A percentile compares a stretch with the other conserved stretches of the same genome.
Conservation (phyloP, 2,888 invertebrate species). For the Drosophila putrida region DNA sequence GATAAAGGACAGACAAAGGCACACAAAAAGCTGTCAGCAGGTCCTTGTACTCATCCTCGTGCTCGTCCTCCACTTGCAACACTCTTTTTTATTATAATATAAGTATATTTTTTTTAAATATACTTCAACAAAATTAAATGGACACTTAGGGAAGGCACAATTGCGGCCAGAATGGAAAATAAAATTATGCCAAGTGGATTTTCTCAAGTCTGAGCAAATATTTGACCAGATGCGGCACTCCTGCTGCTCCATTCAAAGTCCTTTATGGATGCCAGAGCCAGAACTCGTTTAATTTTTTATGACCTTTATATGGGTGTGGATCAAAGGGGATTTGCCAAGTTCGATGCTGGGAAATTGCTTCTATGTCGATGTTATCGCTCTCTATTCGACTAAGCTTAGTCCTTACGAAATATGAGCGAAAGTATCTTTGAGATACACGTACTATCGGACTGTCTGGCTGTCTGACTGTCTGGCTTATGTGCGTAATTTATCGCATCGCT, state of each 20-base stretch:
- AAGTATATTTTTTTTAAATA: slow-evolving; percentile 60
- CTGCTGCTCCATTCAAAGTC: slow-evolving; percentile 25
- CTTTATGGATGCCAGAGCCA: slow-evolving; percentile 23
- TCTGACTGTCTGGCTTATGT: slow-evolving; percentile 68
- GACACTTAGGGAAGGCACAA: slow-evolving; percentile 63
- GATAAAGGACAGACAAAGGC: slow-evolving; percentile 42
- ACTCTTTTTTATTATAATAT: slow-evolving; percentile 41
- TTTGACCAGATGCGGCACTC: slow-evolving; percentile 80
- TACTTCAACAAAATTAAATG: slow-evolving; percentile 76
- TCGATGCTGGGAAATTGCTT: slow-evolving; percentile 65
- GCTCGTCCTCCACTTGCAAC: slow-evolving; percentile 37
- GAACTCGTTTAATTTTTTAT: slow-evolving; percentile 80
- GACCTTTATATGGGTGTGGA: slow-evolving; percentile 53
- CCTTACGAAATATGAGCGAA: slow-evolving; percentile 69
- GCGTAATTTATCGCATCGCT: slow-evolving; percentile 69
- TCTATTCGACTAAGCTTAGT: slow-evolving; percentile 54
- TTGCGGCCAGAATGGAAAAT: slow-evolving; percentile 45
- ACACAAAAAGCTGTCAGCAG: slow-evolving; percentile 78
- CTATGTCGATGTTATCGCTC: slow-evolving; percentile 40
- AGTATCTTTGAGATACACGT: slow-evolving; percentile 66
- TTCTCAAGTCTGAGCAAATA: slow-evolving; percentile 67
- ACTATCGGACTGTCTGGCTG: slow-evolving; percentile 16
- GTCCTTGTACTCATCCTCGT: slow-evolving; percentile 44
- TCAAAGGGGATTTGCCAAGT: slow-evolving; percentile 70
- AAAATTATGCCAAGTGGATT: slow-evolving; percentile 70